These are phyloP conservation scores for Thaleichthys pacificus DNA, from an alignment of 2,797 vertebrate genomes.

Conservation along the genomic window DNA sequence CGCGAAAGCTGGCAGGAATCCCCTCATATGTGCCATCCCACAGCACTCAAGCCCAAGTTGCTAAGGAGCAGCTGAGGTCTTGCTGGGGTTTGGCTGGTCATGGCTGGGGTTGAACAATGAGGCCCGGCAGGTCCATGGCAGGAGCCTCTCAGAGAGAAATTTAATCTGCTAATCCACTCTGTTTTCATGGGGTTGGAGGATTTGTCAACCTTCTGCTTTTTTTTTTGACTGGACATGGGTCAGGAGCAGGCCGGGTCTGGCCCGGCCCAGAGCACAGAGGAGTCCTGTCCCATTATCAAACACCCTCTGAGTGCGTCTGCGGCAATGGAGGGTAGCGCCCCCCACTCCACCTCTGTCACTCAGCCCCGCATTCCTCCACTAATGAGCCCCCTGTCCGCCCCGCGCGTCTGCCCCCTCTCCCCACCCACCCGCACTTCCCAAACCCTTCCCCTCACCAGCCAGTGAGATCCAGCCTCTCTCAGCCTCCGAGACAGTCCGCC, in stretches of 20 bases:
- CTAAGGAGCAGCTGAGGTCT: constrained; percentile 34
- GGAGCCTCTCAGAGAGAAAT: constrained; percentile 41
- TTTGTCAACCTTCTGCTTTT: constrained; percentile 57
- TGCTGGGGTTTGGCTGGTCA: constrained; percentile 12
- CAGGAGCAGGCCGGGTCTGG: constrained; percentile 39
- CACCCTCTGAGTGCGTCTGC: constrained; percentile 41
- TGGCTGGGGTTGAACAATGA: constrained; percentile 46
- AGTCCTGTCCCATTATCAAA: constrained; percentile 47
- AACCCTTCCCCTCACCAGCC: constrained; percentile 18
- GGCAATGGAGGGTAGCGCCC: constrained; percentile 35
- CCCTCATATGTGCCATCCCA: constrained; percentile 32
- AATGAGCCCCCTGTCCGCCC: constrained; percentile 58
- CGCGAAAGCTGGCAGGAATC: constrained; percentile 46
- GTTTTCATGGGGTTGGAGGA: constrained; percentile 66
- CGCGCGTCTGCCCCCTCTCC: constrained; percentile 15
- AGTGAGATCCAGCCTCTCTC: constrained; percentile 21
- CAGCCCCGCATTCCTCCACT: constrained; percentile 69
- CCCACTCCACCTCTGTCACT: constrained; percentile 35
- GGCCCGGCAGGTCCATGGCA: constrained; percentile 39
- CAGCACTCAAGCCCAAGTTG: constrained; percentile 52
- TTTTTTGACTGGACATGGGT: constrained; percentile 59
- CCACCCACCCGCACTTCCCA: constrained; percentile 28
- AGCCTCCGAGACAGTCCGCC: constrained; percentile 4
- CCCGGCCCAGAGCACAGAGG: constrained; percentile 27
- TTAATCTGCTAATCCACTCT: constrained; percentile 68